Percentiles rank a stretch among this genome's conserved stretches.
phyloP scores from a whole-genome alignment of 2,797 vertebrate species.

The Sphenopsis melanotis region DNA sequence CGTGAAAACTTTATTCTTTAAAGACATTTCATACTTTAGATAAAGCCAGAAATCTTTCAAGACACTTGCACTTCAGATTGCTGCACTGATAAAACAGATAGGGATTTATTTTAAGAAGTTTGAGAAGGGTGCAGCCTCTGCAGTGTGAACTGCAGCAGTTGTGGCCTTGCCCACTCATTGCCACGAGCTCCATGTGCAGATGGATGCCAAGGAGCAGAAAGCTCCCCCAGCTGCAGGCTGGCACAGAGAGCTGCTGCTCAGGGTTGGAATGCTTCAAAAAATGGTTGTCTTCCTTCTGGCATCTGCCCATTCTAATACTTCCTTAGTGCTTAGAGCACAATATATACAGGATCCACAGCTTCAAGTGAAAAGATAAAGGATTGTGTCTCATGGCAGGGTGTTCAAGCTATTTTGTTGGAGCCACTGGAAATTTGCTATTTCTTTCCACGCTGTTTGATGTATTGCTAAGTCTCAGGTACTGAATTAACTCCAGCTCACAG shows the following conservation, averaged over 20 bases:
- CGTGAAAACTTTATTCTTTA: not conserved
- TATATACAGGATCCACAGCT: not conserved
- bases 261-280: not conserved
- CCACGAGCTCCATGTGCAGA: not conserved
- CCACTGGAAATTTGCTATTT: not conserved
- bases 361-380: not conserved
- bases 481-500: not conserved
- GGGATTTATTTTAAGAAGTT: constrained; percentile 52
- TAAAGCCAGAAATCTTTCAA: constrained; percentile 24
- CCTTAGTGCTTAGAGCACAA: not conserved
- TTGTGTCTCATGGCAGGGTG: not conserved
- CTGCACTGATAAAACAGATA: constrained; percentile 5
- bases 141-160: constrained; percentile 19
- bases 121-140: not conserved
- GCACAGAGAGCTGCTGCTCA: not conserved
- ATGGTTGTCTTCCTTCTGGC: constrained; percentile 7
- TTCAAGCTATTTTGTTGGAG: not conserved
- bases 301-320: not conserved
- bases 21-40: constrained; percentile 53
- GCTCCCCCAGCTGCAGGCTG: not conserved
- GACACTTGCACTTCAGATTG: constrained; percentile 36
- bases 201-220: not conserved
- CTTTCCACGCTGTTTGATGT: not conserved
- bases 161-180: not conserved
- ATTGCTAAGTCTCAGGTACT: not conserved